Percentiles rank a stretch among this genome's conserved stretches.
Conservation (phyloP, 2,113 vertebrate species). For the Gopherus evgoodei region DNA sequence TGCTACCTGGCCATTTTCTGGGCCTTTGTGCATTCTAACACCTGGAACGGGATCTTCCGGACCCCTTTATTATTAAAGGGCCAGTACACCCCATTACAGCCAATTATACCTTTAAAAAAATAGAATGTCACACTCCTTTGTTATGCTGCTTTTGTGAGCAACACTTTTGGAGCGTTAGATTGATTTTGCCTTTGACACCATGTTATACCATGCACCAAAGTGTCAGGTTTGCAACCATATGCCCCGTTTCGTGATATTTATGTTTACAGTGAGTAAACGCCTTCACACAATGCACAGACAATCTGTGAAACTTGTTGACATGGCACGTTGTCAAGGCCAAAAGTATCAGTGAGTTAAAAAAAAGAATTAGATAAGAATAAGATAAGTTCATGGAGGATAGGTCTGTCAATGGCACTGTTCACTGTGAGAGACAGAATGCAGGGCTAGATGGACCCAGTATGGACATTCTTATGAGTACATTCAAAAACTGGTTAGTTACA, state of each 20-base stretch:
- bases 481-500: constrained; percentile 42
- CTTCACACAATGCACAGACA: background rate
- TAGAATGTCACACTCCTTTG: background rate
- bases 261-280: constrained; percentile 9
- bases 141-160: background rate
- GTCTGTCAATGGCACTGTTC: background rate
- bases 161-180: background rate
- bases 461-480: background rate
- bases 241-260: background rate
- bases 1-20: background rate
- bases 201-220: background rate
- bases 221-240: background rate
- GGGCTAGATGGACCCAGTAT: background rate
- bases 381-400: background rate
- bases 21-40: background rate
- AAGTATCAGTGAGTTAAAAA: background rate
- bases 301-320: background rate
- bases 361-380: background rate
- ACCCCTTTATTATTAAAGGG: background rate
- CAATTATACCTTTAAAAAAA: background rate
- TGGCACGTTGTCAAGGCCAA: background rate
- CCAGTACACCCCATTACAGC: background rate
- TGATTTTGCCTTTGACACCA: constrained; percentile 36
- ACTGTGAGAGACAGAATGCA: background rate
- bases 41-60: background rate